Conservation (phyloP, 2,888 invertebrate genomes). For the Epinotia bilunana region DNA sequence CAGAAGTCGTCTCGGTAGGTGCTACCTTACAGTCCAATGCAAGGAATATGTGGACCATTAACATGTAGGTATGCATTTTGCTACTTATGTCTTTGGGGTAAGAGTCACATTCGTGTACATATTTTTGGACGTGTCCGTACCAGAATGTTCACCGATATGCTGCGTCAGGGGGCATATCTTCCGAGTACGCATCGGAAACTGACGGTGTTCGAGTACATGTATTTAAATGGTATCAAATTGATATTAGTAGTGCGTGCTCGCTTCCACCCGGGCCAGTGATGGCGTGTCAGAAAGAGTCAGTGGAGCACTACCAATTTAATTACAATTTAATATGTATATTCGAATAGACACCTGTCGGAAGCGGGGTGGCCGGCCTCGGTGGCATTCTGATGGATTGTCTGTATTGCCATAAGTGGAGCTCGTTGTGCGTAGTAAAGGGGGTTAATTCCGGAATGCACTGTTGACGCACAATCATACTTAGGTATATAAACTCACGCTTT, state of each 20-base stretch:
- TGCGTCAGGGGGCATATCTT: neutral
- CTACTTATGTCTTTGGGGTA: neutral
- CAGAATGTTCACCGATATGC: neutral
- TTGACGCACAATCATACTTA: neutral
- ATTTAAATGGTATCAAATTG: neutral
- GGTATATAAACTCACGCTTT: neutral
- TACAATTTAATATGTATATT: neutral
- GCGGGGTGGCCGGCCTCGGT: neutral
- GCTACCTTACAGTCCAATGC: neutral
- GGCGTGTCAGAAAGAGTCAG: neutral
- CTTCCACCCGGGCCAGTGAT: neutral
- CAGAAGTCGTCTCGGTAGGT: neutral
- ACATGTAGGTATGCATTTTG: neutral
- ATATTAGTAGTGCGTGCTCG: neutral
- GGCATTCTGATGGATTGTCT: conserved; percentile 2
- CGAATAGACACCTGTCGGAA: neutral
- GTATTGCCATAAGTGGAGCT: conserved; percentile 4
- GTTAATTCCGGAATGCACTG: neutral
- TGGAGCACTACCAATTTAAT: neutral
- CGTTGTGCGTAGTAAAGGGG: neutral
- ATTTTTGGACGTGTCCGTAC: neutral
- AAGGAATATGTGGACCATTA: neutral
- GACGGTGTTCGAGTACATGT: neutral
- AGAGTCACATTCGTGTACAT: neutral
- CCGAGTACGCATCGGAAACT: conserved; percentile 7